A percentile compares a stretch with the other conserved stretches of the same genome.
phyloP scores from a whole-genome alignment of 2,113 vertebrate species.

The Vanacampus margaritifer region DNA sequence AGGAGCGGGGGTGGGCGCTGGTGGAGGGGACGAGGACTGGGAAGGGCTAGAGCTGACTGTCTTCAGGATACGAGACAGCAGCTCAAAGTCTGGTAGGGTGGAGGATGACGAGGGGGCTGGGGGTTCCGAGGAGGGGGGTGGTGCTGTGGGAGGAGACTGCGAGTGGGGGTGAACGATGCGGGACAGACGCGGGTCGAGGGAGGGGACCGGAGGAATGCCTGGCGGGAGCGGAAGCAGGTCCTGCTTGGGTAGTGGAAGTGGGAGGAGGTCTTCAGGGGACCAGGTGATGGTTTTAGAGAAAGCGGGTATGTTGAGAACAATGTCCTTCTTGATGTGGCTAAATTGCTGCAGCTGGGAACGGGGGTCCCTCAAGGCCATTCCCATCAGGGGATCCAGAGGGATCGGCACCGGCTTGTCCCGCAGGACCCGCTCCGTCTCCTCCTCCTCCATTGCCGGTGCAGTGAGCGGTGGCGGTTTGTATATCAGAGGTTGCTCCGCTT shows the following conservation, averaged over 20 bases:
- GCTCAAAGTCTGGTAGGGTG: constrained; percentile 85
- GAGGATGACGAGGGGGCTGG: constrained; percentile 55
- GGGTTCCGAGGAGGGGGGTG: constrained; percentile 37
- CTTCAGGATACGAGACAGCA: constrained; percentile 87
- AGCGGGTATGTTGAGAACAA: constrained; percentile 77
- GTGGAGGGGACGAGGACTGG: constrained; percentile 49
- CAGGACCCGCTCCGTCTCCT: constrained; percentile 82
- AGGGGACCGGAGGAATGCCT: constrained; percentile 76
- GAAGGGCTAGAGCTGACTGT: constrained; percentile 75
- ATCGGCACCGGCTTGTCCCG: constrained; percentile 85
- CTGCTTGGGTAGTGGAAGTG: constrained; percentile 83
- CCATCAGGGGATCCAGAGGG: constrained; percentile 82
- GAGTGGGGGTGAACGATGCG: constrained; percentile 65
- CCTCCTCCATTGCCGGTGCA: constrained; percentile 71
- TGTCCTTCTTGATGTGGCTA: constrained; percentile 92
- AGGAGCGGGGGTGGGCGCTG: constrained; percentile 17
- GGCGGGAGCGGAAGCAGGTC: constrained; percentile 80
- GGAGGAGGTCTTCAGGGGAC: constrained; percentile 90
- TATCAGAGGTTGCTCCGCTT: constrained; percentile 63
- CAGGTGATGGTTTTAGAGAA: constrained; percentile 84
- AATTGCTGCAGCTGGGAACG: constrained; percentile 87
- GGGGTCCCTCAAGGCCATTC: constrained; percentile 80
- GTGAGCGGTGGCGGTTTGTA: constrained; percentile 69
- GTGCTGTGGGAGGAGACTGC: constrained; percentile 22
- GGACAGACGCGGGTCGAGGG: constrained; percentile 77